Evolutionary conservation across 2,113 vertebrate species (phyloP).

Genomic region (Labeo catla): DNA sequence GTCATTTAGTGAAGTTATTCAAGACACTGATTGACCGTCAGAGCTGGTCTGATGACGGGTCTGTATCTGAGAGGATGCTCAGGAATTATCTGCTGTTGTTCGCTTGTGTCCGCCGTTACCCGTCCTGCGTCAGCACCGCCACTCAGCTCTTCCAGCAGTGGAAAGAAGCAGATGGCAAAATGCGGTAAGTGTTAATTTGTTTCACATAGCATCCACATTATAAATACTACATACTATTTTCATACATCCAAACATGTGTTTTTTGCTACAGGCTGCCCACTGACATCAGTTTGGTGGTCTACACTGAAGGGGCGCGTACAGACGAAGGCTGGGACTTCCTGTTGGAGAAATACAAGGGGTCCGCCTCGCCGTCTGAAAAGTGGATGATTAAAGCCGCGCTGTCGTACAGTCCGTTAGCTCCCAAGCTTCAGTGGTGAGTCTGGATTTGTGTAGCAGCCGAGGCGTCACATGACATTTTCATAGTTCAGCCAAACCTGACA

Average conservation of each 20-base stretch:
- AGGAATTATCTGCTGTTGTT: conserved; percentile 82
- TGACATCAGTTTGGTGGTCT: conserved; percentile 84
- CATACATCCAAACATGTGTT: background rate
- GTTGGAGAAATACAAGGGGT: conserved; percentile 79
- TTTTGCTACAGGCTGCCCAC: conserved; percentile 77
- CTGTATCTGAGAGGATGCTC: conserved; percentile 79
- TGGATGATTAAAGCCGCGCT: conserved; percentile 79
- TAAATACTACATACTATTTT: background rate
- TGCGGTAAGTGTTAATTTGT: conserved; percentile 74
- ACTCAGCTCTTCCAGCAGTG: conserved; percentile 78
- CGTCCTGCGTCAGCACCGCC: conserved; percentile 82
- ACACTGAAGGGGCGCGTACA: conserved; percentile 80
- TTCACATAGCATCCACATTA: background rate
- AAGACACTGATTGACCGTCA: conserved; percentile 81
- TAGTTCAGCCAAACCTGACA: conserved; percentile 1
- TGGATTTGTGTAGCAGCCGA: background rate
- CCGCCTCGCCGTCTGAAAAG: conserved; percentile 77
- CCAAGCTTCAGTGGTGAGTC: conserved; percentile 82
- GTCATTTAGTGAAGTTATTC: conserved; percentile 82
- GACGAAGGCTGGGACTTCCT: conserved; percentile 87
- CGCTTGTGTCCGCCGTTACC: conserved; percentile 77
- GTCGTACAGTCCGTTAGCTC: conserved; percentile 69
- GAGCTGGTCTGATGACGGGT: conserved; percentile 83
- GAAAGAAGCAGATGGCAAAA: conserved; percentile 80
- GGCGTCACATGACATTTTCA: background rate